phyloP scores from a whole-genome alignment of 2,113 vertebrate species.

The Tinamus guttatus region DNA sequence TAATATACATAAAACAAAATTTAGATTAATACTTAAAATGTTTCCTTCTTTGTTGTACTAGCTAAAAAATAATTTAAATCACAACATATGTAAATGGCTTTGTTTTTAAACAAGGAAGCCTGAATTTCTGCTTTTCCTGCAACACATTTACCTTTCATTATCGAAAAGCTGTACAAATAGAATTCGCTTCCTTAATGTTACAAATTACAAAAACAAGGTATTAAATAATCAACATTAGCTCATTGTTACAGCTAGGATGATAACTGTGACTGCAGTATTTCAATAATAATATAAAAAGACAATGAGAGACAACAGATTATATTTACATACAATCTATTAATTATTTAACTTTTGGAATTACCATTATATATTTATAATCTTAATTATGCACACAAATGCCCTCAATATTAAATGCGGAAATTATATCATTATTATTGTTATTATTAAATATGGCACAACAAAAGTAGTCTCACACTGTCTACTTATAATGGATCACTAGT shows the following conservation, averaged over 20 bases:
- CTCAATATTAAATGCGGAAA: slow-evolving; percentile 71
- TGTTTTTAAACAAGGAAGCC: not conserved
- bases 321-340: slow-evolving; percentile 71
- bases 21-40: not conserved
- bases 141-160: not conserved
- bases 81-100: not conserved
- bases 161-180: not conserved
- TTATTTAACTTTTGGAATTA: slow-evolving; percentile 74
- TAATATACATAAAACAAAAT: not conserved
- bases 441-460: slow-evolving; percentile 73
- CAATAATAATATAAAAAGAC: slow-evolving; percentile 29
- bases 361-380: slow-evolving; percentile 71
- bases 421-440: slow-evolving; percentile 62
- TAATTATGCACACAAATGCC: slow-evolving; percentile 71
- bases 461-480: slow-evolving; percentile 42
- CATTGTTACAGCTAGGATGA: not conserved
- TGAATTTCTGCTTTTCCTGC: not conserved
- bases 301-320: slow-evolving; percentile 27
- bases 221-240: slow-evolving; percentile 36
- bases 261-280: slow-evolving; percentile 28
- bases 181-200: not conserved
- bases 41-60: slow-evolving; percentile 22
- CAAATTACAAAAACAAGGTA: not conserved
- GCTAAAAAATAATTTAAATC: not conserved
- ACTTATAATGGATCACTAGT: slow-evolving; percentile 76